Conservation (phyloP, 1,140 invertebrate species). For the Magallana angulata region DNA sequence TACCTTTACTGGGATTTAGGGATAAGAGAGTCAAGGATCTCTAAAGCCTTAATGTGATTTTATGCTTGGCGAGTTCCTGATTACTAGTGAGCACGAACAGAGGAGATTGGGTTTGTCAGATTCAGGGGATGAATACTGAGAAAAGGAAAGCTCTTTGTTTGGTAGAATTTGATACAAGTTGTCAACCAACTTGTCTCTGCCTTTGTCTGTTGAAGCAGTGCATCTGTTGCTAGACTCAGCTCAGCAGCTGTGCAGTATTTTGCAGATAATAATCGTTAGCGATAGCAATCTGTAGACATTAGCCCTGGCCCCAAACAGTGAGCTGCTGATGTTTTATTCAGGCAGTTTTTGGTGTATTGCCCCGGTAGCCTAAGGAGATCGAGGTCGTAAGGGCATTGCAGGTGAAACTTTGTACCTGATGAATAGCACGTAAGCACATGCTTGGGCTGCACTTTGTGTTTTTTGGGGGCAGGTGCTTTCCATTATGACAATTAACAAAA, state of each 20-base stretch:
- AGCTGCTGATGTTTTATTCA: background rate
- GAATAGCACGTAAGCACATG: slow-evolving; percentile 3
- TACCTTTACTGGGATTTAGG: background rate
- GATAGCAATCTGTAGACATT: background rate
- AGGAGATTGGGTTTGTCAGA: background rate
- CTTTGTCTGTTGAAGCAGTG: background rate
- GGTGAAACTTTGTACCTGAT: slow-evolving; percentile 9
- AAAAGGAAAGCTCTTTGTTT: slow-evolving; percentile 8
- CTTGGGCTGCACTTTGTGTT: background rate
- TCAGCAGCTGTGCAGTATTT: slow-evolving; percentile 15
- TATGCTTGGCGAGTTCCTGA: slow-evolving; percentile 4
- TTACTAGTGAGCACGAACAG: background rate
- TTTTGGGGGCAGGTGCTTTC: slow-evolving; percentile 5
- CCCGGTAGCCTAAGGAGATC: background rate
- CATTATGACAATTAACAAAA: slow-evolving; percentile 8
- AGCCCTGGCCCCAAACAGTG: background rate
- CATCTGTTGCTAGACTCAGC: slow-evolving; percentile 12
- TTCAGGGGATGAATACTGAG: background rate
- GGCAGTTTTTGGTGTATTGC: slow-evolving; percentile 3
- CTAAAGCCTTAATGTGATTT: background rate
- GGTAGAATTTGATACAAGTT: slow-evolving; percentile 7
- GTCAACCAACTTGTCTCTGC: background rate
- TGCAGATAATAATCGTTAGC: background rate
- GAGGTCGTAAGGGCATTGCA: background rate
- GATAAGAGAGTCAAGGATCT: slow-evolving; percentile 14